These are phyloP conservation scores for Thalassoma bifasciatum DNA, from an alignment of 2,113 vertebrate species.

Conservation along the genomic window DNA sequence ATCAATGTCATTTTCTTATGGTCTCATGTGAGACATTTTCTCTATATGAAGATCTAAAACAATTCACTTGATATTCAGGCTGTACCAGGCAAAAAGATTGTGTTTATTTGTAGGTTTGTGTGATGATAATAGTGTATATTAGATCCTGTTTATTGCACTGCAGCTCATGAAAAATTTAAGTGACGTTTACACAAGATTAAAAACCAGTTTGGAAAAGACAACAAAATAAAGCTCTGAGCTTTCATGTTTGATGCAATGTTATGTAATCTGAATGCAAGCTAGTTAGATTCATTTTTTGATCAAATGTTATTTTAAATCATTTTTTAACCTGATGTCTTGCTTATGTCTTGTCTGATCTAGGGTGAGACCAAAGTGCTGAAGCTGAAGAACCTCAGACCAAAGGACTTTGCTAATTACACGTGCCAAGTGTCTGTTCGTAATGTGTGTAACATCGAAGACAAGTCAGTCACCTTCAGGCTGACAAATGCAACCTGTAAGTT, in stretches of 20 bases:
- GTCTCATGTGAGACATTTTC: constrained; percentile 37
- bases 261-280: background rate
- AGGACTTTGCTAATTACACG: constrained; percentile 95
- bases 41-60: constrained; percentile 24
- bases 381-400: constrained; percentile 94
- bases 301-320: background rate
- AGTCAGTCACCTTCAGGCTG: constrained; percentile 92
- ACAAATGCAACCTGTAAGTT: constrained; percentile 89
- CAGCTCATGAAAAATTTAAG: constrained; percentile 51
- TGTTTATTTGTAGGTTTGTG: constrained; percentile 8
- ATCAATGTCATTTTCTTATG: constrained; percentile 55
- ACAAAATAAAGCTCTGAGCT: constrained; percentile 14
- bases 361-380: constrained; percentile 99
- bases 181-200: constrained; percentile 47
- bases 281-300: background rate
- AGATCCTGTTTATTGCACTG: constrained; percentile 43
- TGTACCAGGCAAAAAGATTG: constrained; percentile 9
- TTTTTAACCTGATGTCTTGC: background rate
- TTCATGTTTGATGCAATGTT: background rate
- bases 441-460: constrained; percentile 95
- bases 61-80: constrained; percentile 42
- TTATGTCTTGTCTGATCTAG: constrained; percentile 71
- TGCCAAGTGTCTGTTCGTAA: constrained; percentile 98
- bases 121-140: constrained; percentile 25
- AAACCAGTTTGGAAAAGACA: constrained; percentile 43